Percentiles rank a stretch among this genome's conserved stretches.
phyloP scores from a whole-genome alignment of 2,113 vertebrate genomes.

The Acrocephalus kingi region DNA sequence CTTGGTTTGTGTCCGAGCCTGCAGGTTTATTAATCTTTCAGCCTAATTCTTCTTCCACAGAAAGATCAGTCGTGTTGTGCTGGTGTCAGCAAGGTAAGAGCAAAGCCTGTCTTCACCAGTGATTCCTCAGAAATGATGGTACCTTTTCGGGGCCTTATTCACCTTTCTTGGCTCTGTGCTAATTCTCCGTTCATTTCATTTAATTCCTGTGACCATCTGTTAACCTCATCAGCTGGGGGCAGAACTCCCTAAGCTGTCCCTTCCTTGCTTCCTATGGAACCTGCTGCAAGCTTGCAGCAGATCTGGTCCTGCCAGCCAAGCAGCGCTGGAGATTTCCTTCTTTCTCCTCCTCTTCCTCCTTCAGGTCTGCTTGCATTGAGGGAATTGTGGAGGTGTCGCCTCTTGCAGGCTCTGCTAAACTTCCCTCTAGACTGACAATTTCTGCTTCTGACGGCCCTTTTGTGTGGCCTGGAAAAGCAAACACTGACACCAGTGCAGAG shows the following conservation, averaged over 20 bases:
- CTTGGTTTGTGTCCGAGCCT: background rate
- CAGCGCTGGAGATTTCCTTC: accelerated
- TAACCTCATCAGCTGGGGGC: background rate
- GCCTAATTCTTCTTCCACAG: background rate
- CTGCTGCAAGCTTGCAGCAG: background rate
- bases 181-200: background rate
- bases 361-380: background rate
- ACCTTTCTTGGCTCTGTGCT: background rate
- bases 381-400: background rate
- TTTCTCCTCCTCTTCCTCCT: background rate
- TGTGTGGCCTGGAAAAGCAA: background rate
- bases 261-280: background rate
- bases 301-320: background rate
- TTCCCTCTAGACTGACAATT: background rate
- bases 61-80: background rate
- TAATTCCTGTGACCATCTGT: background rate
- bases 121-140: background rate
- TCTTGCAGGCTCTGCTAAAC: background rate
- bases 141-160: background rate
- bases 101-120: background rate
- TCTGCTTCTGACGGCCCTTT: background rate
- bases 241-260: background rate
- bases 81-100: background rate
- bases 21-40: background rate
- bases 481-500: accelerated